These are phyloP conservation scores for Catostomus latipinnis DNA, from an alignment of 2,797 vertebrate species.

Conservation along the genomic window DNA sequence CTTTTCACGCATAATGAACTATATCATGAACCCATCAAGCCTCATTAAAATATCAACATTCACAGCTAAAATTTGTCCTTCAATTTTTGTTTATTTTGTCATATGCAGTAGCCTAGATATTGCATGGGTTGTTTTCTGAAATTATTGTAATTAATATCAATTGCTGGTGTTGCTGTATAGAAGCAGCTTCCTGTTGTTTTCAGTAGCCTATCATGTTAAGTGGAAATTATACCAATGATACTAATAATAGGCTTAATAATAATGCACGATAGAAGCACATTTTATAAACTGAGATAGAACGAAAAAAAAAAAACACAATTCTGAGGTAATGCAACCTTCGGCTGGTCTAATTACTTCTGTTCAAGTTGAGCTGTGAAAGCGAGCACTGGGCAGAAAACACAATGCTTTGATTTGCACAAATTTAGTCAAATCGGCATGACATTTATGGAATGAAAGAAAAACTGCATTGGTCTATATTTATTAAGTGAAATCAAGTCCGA, in stretches of 20 bases:
- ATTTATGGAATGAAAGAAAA: background rate
- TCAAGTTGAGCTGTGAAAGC: background rate
- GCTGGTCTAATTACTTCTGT: background rate
- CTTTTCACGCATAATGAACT: slow-evolving; percentile 85
- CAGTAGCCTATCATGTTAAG: no score
- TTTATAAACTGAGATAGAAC: background rate
- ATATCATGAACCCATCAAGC: slow-evolving; percentile 91
- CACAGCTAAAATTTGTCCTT: background rate
- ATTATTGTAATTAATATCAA: no score
- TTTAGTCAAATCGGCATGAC: background rate
- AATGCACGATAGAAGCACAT: background rate
- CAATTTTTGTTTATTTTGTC: background rate
- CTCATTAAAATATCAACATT: slow-evolving; percentile 64
- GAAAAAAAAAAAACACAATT: no score
- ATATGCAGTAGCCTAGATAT: no score
- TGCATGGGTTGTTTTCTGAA: no score
- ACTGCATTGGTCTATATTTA: no score
- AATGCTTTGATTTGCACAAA: background rate
- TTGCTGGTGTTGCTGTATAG: background rate
- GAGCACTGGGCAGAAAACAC: background rate
- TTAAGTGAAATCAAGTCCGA: no score
- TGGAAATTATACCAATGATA: background rate
- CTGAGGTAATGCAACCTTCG: background rate
- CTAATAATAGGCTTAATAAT: background rate
- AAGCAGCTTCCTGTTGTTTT: no score